Evolutionary conservation across 23 tunicate genomes (phyloP).

Genomic region (Aplidium turbinatum): DNA sequence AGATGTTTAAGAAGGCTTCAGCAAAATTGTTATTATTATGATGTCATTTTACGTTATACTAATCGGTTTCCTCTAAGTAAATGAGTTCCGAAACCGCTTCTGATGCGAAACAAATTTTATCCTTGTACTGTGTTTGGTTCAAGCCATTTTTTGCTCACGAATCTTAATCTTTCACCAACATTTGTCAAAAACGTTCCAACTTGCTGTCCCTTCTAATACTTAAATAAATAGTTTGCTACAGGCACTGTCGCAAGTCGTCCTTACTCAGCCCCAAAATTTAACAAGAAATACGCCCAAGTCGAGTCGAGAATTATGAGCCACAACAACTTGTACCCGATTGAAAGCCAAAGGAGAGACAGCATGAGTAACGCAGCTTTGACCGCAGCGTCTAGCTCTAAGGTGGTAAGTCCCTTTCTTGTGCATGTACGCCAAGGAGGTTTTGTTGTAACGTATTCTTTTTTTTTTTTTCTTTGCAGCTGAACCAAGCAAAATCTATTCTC

Average conservation of each 20-base stretch:
- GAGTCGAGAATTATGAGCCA: conserved; percentile 49
- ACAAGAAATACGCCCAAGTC: conserved; percentile 64
- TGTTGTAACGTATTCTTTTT: background rate
- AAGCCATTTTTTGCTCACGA: too few relatives aligned
- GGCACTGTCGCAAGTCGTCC: conserved; percentile 70
- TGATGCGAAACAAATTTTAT: too few relatives aligned
- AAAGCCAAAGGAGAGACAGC: conserved; percentile 40
- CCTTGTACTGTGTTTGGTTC: too few relatives aligned
- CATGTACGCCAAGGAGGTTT: background rate
- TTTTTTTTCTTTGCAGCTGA: conserved; percentile 4
- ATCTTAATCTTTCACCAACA: too few relatives aligned
- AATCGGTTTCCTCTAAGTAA: too few relatives aligned
- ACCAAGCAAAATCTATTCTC: conserved; percentile 34
- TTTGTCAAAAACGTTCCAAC: too few relatives aligned
- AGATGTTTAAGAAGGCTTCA: too few relatives aligned
- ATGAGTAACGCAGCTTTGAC: conserved; percentile 45
- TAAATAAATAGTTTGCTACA: background rate
- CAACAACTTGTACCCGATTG: conserved; percentile 22
- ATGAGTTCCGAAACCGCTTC: too few relatives aligned
- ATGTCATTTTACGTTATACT: too few relatives aligned
- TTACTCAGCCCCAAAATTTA: conserved; percentile 78
- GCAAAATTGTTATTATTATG: too few relatives aligned
- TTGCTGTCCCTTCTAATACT: too few relatives aligned
- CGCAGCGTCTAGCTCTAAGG: conserved; percentile 39
- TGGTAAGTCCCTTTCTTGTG: conserved; percentile 6